Conservation (phyloP, 2,113 vertebrate species). For the Elachura formosa region DNA sequence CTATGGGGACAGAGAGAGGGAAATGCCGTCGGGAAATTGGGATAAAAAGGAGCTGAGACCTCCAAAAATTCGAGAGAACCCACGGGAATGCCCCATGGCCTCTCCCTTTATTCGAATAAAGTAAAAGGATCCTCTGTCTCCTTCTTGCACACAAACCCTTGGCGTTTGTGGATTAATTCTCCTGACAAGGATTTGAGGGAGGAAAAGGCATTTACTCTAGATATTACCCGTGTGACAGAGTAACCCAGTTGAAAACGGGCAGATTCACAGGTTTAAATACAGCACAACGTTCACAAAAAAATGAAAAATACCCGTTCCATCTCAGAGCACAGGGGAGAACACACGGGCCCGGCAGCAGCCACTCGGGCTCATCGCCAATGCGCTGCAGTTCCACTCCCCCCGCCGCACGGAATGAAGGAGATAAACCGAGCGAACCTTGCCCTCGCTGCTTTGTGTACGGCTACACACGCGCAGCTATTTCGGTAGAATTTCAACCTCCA, state of each 20-base stretch:
- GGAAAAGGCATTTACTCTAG: not conserved
- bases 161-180: too few species aligned
- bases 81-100: too few species aligned
- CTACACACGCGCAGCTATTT: not conserved
- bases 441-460: not conserved
- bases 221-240: not conserved
- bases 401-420: constrained; percentile 42
- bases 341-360: too few species aligned
- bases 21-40: too few species aligned
- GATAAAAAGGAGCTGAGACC: too few species aligned
- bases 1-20: too few species aligned
- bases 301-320: not conserved
- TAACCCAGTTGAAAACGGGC: not conserved
- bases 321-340: not conserved
- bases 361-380: constrained; percentile 70
- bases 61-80: too few species aligned
- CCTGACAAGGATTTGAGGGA: too few species aligned
- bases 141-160: too few species aligned
- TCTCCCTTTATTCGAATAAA: too few species aligned
- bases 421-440: constrained; percentile 16
- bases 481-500: not conserved
- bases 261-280: not conserved
- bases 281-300: not conserved
- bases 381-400: constrained; percentile 55
- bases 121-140: too few species aligned